Evolutionary conservation across 2,888 invertebrate genomes (phyloP).

Genomic region (Drosophila lacicola): DNA sequence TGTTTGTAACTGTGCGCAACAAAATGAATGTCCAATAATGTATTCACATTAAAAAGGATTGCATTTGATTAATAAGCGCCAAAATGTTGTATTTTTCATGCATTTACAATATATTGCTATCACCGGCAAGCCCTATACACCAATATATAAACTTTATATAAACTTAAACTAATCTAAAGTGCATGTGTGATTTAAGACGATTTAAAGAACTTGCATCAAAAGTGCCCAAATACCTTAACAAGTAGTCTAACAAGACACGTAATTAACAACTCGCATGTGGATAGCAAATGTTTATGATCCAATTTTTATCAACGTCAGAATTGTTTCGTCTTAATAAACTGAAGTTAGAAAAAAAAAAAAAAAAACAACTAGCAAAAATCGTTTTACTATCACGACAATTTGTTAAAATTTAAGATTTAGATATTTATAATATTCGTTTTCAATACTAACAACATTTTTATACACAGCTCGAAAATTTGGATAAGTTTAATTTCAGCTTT

Average conservation of each 20-base stretch:
- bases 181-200: slow-evolving; percentile 27
- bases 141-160: neutral
- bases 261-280: slow-evolving; percentile 29
- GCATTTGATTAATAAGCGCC: slow-evolving; percentile 15
- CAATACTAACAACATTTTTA: too few relatives aligned
- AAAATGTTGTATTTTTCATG: slow-evolving; percentile 46
- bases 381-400: neutral
- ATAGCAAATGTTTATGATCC: slow-evolving; percentile 34
- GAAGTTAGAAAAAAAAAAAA: slow-evolving; percentile 36
- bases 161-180: slow-evolving; percentile 6
- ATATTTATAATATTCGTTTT: too few relatives aligned
- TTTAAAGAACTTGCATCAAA: slow-evolving; percentile 27
- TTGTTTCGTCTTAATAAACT: slow-evolving; percentile 70
- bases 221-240: slow-evolving; percentile 12
- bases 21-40: slow-evolving; percentile 1
- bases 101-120: slow-evolving; percentile 38
- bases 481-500: too few relatives aligned
- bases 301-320: slow-evolving; percentile 42
- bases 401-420: too few relatives aligned
- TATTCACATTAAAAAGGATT: neutral
- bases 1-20: slow-evolving; percentile 4
- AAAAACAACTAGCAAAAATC: neutral
- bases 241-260: slow-evolving; percentile 27
- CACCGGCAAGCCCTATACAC: slow-evolving; percentile 9
- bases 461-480: too few relatives aligned